Percentiles rank a stretch among this genome's conserved stretches.
phyloP scores from a whole-genome alignment of 2,113 vertebrate species.

The Microtus pennsylvanicus region DNA sequence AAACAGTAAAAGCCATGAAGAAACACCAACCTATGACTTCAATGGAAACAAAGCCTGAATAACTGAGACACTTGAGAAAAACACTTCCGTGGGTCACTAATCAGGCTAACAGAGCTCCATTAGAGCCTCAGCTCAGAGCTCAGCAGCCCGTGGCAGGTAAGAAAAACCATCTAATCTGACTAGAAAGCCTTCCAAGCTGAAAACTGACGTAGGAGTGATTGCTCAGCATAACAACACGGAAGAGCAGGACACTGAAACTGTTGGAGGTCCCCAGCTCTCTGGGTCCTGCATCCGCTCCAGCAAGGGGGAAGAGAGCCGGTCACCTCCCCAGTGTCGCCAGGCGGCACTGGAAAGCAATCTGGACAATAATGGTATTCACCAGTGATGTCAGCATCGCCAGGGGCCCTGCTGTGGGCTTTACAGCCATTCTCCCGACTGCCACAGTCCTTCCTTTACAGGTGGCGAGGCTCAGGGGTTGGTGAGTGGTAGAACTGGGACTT shows the following conservation, averaged over 20 bases:
- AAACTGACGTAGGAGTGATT: neutral
- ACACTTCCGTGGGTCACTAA: neutral
- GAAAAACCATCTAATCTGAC: neutral
- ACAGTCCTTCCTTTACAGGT: neutral
- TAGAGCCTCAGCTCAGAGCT: neutral
- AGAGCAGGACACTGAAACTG: neutral
- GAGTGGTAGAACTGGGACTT: no score
- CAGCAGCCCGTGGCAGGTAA: neutral
- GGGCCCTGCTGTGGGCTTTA: neutral
- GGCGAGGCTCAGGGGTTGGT: neutral
- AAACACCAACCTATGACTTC: accelerated
- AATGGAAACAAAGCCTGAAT: neutral
- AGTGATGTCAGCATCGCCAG: no score
- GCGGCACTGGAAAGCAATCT: neutral
- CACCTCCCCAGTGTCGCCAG: neutral
- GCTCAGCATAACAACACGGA: neutral
- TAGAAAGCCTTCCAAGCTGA: neutral
- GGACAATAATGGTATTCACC: neutral
- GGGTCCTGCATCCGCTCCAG: neutral
- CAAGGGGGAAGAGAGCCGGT: accelerated
- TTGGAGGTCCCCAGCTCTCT: neutral
- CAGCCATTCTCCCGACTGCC: neutral
- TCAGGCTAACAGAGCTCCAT: neutral
- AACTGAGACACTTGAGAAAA: neutral
- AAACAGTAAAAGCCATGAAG: slow-evolving; percentile 31